These are phyloP conservation scores for Enteromius mattozi DNA, from an alignment of 2,797 vertebrate species.

Conservation along the genomic window DNA sequence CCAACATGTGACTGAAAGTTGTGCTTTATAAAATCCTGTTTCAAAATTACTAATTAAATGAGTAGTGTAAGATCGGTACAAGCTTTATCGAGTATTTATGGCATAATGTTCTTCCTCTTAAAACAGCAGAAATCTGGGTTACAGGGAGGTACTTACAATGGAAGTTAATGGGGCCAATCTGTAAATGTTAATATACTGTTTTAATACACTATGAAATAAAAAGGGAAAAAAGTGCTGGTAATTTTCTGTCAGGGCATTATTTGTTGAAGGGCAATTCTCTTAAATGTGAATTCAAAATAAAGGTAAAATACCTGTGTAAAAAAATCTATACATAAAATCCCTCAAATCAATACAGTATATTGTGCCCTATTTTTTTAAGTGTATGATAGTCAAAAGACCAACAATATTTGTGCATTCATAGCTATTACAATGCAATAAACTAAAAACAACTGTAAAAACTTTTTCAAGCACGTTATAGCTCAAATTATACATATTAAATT, in stretches of 20 bases:
- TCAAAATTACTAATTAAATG: background rate
- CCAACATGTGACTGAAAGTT: background rate
- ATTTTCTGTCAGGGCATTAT: background rate
- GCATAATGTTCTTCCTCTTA: background rate
- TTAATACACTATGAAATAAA: background rate
- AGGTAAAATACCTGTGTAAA: background rate
- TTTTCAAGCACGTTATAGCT: background rate
- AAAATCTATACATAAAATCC: background rate
- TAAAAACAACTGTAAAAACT: background rate
- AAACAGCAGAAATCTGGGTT: background rate
- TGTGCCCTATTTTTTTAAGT: background rate
- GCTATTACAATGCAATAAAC: slow-evolving; percentile 13
- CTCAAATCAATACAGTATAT: background rate
- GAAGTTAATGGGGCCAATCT: background rate
- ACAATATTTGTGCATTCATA: background rate
- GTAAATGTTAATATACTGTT: background rate
- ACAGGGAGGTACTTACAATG: background rate
- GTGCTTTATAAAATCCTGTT: background rate
- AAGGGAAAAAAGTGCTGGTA: background rate
- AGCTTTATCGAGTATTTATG: background rate
- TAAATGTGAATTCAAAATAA: background rate
- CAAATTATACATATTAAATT: background rate
- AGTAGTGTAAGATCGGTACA: background rate
- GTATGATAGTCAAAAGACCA: background rate
- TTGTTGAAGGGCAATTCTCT: background rate